Percentiles rank a stretch among this genome's conserved stretches.
Conservation (phyloP, 1,140 invertebrate genomes). For the Caerostris extrusa region DNA sequence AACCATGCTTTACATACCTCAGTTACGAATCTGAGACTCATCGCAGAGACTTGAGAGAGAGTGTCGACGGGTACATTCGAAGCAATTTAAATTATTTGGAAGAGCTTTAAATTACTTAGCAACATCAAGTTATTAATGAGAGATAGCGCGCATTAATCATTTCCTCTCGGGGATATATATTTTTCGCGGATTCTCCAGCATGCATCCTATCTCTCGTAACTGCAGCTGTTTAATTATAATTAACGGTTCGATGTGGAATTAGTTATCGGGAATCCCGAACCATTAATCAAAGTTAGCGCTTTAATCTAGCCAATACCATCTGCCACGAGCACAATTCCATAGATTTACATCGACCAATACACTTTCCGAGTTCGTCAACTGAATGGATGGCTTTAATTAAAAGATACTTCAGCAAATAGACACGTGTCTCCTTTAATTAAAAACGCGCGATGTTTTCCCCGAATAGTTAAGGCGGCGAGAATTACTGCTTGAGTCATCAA, state of each 20-base stretch:
- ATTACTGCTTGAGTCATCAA: too few relatives aligned
- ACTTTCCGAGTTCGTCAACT: background rate
- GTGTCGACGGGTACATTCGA: too few relatives aligned
- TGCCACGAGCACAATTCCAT: background rate
- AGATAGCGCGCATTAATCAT: background rate
- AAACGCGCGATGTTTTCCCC: too few relatives aligned
- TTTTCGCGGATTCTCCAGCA: background rate
- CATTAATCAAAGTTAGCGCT: background rate
- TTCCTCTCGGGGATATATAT: background rate
- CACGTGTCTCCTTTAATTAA: background rate
- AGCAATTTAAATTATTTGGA: too few relatives aligned
- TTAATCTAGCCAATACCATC: constrained; percentile 17
- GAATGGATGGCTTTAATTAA: background rate
- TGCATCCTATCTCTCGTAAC: background rate
- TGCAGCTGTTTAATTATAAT: constrained; percentile 23
- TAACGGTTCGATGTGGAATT: background rate
- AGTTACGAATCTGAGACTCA: too few relatives aligned
- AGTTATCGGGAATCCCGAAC: background rate
- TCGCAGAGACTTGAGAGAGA: too few relatives aligned
- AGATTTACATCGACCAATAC: background rate
- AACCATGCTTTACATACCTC: too few relatives aligned
- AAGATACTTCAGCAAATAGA: background rate
- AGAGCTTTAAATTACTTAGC: background rate
- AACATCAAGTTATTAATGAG: background rate
- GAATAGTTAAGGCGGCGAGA: too few relatives aligned